Evolutionary conservation across 2,797 vertebrate genomes (phyloP).

Genomic region (Paguma larvata): DNA sequence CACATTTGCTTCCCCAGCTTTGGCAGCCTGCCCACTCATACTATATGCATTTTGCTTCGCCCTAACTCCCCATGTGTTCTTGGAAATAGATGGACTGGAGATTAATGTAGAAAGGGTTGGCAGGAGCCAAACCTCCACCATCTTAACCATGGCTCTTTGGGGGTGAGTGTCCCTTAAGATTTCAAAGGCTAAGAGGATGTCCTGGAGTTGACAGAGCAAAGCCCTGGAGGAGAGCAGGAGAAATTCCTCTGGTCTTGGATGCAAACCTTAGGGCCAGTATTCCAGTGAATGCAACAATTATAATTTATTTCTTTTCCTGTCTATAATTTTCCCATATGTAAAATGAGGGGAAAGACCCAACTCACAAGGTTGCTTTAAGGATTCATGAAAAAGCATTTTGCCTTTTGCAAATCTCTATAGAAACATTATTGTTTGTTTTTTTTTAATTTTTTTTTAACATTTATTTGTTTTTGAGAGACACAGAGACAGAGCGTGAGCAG

Average conservation of each 20-base stretch:
- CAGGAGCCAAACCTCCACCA: not conserved
- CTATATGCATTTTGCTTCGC: not conserved
- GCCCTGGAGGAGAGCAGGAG: not conserved
- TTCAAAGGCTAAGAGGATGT: not conserved
- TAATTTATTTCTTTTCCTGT: not conserved
- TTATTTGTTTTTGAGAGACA: no score
- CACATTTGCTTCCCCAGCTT: not conserved
- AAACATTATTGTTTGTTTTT: not conserved
- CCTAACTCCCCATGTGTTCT: not conserved
- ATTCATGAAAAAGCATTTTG: constrained; percentile 21
- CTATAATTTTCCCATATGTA: not conserved
- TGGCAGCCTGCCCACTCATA: not conserved
- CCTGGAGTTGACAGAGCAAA: not conserved
- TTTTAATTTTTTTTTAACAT: no score
- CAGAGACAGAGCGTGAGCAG: no score
- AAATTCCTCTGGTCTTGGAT: constrained; percentile 17
- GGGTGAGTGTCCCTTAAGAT: not conserved
- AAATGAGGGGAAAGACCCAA: not conserved
- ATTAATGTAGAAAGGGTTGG: not conserved
- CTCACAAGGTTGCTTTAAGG: constrained; percentile 28
- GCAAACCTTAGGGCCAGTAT: not conserved
- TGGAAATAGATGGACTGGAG: not conserved
- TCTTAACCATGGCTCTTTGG: not conserved
- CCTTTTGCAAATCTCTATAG: constrained; percentile 11
- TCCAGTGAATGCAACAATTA: not conserved